Evolutionary conservation across 2,113 vertebrate species (phyloP).

Genomic region (Nyctibius bracteatus): DNA sequence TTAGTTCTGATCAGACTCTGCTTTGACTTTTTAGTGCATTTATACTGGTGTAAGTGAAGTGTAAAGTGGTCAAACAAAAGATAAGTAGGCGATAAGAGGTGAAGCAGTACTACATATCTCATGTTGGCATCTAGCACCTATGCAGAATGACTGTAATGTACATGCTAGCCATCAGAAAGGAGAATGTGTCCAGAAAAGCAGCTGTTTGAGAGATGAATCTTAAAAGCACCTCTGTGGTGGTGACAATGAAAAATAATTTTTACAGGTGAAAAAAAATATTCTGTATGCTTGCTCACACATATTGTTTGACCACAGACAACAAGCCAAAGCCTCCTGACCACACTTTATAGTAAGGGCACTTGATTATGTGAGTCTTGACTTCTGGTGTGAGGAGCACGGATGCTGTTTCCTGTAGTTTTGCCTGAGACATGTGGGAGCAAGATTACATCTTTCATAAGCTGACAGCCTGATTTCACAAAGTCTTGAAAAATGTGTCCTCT

Average conservation of each 20-base stretch:
- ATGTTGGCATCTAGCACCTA: not conserved
- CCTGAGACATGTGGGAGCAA: not conserved
- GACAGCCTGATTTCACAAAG: conserved; percentile 67
- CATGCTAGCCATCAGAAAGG: not conserved
- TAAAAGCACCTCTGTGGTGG: not conserved
- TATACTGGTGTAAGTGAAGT: not conserved
- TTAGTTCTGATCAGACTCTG: not conserved
- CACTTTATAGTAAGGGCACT: not conserved
- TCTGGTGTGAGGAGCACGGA: not conserved
- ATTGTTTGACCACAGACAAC: not conserved
- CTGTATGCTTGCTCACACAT: not conserved
- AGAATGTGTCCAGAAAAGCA: not conserved
- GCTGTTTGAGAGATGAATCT: not conserved
- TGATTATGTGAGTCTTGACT: conserved; percentile 1
- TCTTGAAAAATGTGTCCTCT: conserved; percentile 59
- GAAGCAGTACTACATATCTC: not conserved
- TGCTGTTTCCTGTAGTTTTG: conserved; percentile 40
- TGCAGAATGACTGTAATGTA: not conserved
- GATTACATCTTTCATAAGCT: conserved; percentile 55
- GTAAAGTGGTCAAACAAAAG: not conserved
- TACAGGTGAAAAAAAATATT: not conserved
- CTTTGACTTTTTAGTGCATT: not conserved
- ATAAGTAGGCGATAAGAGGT: not conserved
- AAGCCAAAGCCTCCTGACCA: not conserved
- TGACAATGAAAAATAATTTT: not conserved